Evolutionary conservation across 2,888 invertebrate genomes (phyloP).

Genomic region (Amblyjoppa proteus): DNA sequence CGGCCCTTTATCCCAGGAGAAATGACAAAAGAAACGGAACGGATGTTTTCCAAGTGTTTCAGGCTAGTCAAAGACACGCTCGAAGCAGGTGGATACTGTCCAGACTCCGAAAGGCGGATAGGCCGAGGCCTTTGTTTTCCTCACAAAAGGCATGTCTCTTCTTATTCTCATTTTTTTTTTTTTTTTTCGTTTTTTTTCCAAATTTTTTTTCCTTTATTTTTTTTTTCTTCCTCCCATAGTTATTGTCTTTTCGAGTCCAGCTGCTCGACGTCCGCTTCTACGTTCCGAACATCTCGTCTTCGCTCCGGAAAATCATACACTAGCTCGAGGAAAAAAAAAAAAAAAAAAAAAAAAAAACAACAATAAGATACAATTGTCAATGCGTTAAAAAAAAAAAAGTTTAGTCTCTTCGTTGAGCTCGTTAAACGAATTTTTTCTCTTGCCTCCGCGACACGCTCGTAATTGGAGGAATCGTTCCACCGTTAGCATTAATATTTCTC

Average conservation of each 20-base stretch:
- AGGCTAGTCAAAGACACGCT: constrained; percentile 37
- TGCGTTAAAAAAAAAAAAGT: constrained; percentile 4
- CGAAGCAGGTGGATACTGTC: constrained; percentile 53
- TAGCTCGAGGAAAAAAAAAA: background rate
- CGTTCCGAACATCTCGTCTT: constrained; percentile 5
- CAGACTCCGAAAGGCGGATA: constrained; percentile 56
- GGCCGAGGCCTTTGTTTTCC: constrained; percentile 54
- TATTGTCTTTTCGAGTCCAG: constrained; percentile 38
- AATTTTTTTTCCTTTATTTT: background rate
- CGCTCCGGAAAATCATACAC: background rate
- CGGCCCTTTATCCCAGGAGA: constrained; percentile 33
- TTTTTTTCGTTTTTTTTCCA: constrained; percentile 1
- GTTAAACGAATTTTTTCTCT: constrained; percentile 19
- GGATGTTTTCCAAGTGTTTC: constrained; percentile 63
- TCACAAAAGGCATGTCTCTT: constrained; percentile 57
- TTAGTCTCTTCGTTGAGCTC: constrained; percentile 46
- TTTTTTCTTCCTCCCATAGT: constrained; percentile 7
- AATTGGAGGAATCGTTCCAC: constrained; percentile 65
- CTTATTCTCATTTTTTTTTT: constrained; percentile 31
- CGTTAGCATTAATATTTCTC: constrained; percentile 57
- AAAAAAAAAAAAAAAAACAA: no score
- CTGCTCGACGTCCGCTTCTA: background rate
- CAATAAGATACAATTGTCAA: background rate
- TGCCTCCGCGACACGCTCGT: constrained; percentile 31
- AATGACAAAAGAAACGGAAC: constrained; percentile 37